Evolutionary conservation across 1,140 invertebrate genomes (phyloP).

Genomic region (Drosophila baimaii): DNA sequence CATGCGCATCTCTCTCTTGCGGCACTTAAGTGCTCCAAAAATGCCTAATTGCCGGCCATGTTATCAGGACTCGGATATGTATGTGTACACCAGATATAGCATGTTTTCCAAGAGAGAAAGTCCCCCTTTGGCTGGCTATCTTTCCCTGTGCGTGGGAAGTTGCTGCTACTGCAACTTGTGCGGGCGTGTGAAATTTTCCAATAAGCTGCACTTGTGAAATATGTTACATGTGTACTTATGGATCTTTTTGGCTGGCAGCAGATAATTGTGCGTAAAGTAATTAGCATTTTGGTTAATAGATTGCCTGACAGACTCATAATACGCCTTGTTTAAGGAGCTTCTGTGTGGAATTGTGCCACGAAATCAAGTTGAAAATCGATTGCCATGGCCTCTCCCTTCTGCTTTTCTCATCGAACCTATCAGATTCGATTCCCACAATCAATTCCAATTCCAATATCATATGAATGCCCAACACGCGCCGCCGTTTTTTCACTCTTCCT

Average conservation of each 20-base stretch:
- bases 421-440: conserved; percentile 68
- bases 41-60: conserved; percentile 57
- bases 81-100: conserved; percentile 10
- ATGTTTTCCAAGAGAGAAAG: conserved; percentile 25
- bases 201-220: conserved; percentile 67
- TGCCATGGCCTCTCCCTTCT: background rate
- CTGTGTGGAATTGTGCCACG: background rate
- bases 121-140: conserved; percentile 10
- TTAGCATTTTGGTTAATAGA: conserved; percentile 69
- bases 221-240: conserved; percentile 36
- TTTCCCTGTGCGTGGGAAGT: conserved; percentile 66
- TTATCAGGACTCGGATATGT: conserved; percentile 37
- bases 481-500: conserved; percentile 15
- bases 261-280: conserved; percentile 72
- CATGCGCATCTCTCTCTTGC: conserved; percentile 40
- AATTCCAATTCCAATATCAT: conserved; percentile 66
- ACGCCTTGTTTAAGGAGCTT: conserved; percentile 9
- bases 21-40: conserved; percentile 58
- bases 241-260: conserved; percentile 20
- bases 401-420: background rate
- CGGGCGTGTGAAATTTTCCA: conserved; percentile 77
- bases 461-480: conserved; percentile 66
- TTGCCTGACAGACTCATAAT: conserved; percentile 30
- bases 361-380: conserved; percentile 24
- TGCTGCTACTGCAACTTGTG: conserved; percentile 45